Base-by-base conservation (phyloP, 1,140 invertebrate genomes). In the Diploscapter pachys region DNA sequence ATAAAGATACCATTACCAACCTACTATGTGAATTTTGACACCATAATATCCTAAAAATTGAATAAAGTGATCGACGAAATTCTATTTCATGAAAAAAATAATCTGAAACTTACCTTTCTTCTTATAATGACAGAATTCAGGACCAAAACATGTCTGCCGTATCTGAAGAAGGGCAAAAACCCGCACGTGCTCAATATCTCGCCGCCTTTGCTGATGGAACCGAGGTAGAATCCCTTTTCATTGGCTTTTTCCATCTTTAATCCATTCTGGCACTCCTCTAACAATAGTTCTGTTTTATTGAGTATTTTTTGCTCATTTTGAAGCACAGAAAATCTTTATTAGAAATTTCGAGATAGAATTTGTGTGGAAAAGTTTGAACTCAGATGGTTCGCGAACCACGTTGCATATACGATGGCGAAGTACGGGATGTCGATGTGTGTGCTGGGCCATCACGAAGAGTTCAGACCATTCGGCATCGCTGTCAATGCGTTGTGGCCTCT, bases 351-450 rank as follows among this genome's bases (percentile, higher is more conserved):
- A 31, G 31, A 31, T 1, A 31, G 31, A 31, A 31, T 31, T 13
- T 48, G 51, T 64, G 8, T 64, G 63, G 6, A 5, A 6, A 48
- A 6, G 51, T 64, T 13, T 1, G 31, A 31, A 31, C 1, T 31
- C 31, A 31, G 31, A 31, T 99, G 96, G 95, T 99, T 99, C 86
- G 89, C 90, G 71, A 90, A 92, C 81, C 93, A 98, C 88, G 91
- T 96, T 9, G 95, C 94, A 1, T 99, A 98, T 86, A 98, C 96
- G 0, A 97, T 98, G 90, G 93, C 96, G 2, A 99, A 99, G 83
- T 98, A 96, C 84, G 76, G 73, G 31, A 99, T 99, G 96, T 96
- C 94, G 0, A 94, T 99, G 93, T 98, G 95, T 87, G 94, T 93
- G 2, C 87, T 99, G 9, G 84, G 96, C 57, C 96, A 98, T 94